These are phyloP conservation scores for Baryphthengus martii DNA, from an alignment of 2,113 vertebrate genomes.

Conservation along the genomic window DNA sequence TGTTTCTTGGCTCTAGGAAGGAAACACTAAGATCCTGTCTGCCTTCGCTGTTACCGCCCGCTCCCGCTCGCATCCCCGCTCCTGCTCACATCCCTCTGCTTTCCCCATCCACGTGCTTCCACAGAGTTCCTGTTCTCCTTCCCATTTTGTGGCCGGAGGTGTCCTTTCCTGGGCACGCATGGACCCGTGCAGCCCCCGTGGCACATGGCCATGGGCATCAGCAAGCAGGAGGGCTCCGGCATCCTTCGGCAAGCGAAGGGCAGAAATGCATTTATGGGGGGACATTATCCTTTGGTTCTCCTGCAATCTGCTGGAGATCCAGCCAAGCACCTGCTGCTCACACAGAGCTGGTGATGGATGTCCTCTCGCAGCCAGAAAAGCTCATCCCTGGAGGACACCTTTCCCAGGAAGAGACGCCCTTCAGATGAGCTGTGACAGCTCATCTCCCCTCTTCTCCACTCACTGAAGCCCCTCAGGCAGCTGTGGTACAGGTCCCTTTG, in stretches of 20 bases:
- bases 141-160: background rate
- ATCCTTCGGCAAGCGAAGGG: background rate
- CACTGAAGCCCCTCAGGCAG: background rate
- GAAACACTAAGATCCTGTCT: conserved; percentile 30
- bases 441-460: background rate
- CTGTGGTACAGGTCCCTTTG: background rate
- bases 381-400: background rate
- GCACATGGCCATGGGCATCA: fast-evolving
- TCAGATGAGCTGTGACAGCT: background rate
- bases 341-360: fast-evolving
- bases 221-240: background rate
- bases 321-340: background rate
- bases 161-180: background rate
- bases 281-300: background rate
- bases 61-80: background rate
- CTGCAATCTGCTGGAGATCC: background rate
- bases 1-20: conserved; percentile 20
- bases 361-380: background rate
- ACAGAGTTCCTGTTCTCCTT: background rate
- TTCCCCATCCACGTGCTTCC: background rate
- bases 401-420: background rate
- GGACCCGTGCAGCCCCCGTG: fast-evolving
- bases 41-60: background rate
- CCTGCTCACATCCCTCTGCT: background rate
- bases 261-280: background rate